Evolutionary conservation across 2,113 vertebrate genomes (phyloP).

Genomic region (Sturnira hondurensis): DNA sequence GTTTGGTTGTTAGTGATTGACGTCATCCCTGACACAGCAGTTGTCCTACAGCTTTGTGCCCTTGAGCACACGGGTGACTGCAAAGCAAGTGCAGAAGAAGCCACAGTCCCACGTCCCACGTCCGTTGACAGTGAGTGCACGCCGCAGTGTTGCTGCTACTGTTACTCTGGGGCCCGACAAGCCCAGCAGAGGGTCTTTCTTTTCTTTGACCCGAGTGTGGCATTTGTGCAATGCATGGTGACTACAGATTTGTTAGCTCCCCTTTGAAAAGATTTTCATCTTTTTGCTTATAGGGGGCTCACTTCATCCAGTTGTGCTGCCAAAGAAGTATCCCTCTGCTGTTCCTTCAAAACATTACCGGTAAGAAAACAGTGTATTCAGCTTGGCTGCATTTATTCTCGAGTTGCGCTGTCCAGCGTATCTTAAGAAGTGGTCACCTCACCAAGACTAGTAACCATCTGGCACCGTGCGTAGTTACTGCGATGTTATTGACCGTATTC

Average conservation of each 20-base stretch:
- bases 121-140: accelerated
- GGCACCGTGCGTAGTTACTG: not conserved
- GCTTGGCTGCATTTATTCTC: not conserved
- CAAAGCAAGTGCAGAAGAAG: not conserved
- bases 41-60: not conserved
- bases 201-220: not conserved
- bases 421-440: not conserved
- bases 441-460: not conserved
- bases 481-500: not conserved
- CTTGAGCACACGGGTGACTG: not conserved
- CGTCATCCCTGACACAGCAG: not conserved
- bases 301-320: conserved; percentile 97
- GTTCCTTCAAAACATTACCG: conserved; percentile 98
- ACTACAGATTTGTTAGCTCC: not conserved
- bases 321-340: conserved; percentile 95
- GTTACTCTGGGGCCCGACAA: not conserved
- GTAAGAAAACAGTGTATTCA: conserved; percentile 75
- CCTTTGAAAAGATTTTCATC: not conserved
- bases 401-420: not conserved
- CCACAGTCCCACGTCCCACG: not conserved
- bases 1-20: not conserved
- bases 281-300: conserved; percentile 85
- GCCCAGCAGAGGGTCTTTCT: not conserved
- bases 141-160: accelerated
- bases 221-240: not conserved